A percentile compares a stretch with the other conserved stretches of the same genome.
These are phyloP conservation scores for Calcarius lapponicus DNA, from an alignment of 2,797 vertebrate species.

Conservation along the genomic window DNA sequence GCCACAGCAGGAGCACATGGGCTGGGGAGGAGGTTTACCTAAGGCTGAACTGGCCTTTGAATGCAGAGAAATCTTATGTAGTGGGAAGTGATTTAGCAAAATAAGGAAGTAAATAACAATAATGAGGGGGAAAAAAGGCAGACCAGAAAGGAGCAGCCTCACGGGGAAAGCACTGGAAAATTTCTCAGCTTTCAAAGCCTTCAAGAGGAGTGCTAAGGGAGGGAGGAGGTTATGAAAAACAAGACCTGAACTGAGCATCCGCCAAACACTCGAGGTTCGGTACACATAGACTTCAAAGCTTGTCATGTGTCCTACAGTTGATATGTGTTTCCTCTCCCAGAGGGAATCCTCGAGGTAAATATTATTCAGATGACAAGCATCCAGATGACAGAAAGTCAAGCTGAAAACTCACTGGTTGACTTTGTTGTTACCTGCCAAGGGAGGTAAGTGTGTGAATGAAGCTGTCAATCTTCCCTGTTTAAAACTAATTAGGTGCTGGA, in stretches of 20 bases:
- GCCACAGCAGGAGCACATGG: background rate
- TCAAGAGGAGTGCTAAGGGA: background rate
- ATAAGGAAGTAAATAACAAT: background rate
- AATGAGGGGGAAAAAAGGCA: background rate
- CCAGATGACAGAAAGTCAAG: constrained; percentile 70
- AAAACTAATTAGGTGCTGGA: constrained; percentile 19
- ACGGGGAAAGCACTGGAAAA: background rate
- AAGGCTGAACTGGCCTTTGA: background rate
- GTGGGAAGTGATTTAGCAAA: background rate
- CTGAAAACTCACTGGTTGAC: constrained; percentile 81
- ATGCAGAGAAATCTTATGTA: background rate
- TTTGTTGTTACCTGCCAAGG: constrained; percentile 90
- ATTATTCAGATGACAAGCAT: constrained; percentile 79
- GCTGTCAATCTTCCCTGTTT: background rate
- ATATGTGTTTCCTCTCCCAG: constrained; percentile 73
- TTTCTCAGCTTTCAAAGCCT: background rate
- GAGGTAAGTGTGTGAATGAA: constrained; percentile 75
- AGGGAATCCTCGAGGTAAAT: constrained; percentile 78
- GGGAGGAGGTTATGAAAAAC: background rate
- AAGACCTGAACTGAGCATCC: constrained; percentile 11
- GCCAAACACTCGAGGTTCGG: background rate
- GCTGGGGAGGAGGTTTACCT: background rate
- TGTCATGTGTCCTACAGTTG: background rate
- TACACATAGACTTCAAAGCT: background rate
- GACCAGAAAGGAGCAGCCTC: background rate